Evolutionary conservation across 2,888 invertebrate species (phyloP), one percentile per base, ranked within the genome.

Genomic region (Leucophora obtusa): DNA sequence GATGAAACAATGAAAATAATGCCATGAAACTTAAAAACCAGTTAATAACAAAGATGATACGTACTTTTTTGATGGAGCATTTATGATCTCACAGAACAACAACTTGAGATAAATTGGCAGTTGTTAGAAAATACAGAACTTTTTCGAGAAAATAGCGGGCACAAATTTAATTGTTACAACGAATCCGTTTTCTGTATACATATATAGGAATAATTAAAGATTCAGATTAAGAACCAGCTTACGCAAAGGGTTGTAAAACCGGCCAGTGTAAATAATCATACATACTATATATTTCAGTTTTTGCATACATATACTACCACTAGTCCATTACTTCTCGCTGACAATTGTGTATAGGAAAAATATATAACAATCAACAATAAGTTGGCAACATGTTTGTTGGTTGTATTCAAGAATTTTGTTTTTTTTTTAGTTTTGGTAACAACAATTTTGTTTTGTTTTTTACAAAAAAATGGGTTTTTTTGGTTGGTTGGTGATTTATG

Each of bases 1-100:
- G 71, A 70, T 60, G 71, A 74, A 50, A 74, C 74, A 65, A 79
- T 79, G 70, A 70, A 79, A 79, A 65, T 79, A 65, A 79, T 70
- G 74, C 74, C 69, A 79, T 71, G 54, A 77, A 77, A 65, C 56
- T 28, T 21, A 24, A 56, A 53, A 43, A n/a, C 14, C 14, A 21
- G 21, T 33, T 59, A 43, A 33, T 7, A 35, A 62, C 35, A 33
- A 43, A 59, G 38, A 54, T 60, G 59, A 62, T 38, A 35, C 24
- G 15, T 59, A 21, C 47, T 18, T 33, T 56, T 56, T 47, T 51
- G 51, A 28, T 28, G 53, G 62, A 62, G 17, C 38, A 63, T 73
- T 62, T 28, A 28, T 28, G 28, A 28, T 28, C 1, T 6, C 28
- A 28, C 28, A 1, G 7, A 1, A 3, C 7, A 28, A 28, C 28